Evolutionary conservation across 2,113 vertebrate species (phyloP).

Genomic region (Psammodynastes pulverulentus): DNA sequence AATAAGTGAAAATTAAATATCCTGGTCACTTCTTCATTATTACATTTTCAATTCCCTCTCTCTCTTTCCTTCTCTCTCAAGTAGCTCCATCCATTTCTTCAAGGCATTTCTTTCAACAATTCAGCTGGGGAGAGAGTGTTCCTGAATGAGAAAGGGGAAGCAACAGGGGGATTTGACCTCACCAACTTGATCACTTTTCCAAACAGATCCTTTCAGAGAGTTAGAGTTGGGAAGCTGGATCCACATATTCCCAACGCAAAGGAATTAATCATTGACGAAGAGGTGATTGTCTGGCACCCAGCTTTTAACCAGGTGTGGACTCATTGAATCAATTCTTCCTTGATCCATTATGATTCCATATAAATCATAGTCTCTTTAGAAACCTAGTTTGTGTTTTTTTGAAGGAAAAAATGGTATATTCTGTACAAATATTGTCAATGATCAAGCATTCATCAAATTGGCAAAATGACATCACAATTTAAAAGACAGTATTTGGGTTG

Average conservation of each 20-base stretch:
- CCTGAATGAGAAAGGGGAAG: not conserved
- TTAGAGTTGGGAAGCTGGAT: not conserved
- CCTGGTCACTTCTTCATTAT: not conserved
- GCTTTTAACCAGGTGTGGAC: not conserved
- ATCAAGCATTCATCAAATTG: too few relatives aligned
- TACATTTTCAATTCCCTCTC: not conserved
- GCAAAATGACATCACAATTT: too few relatives aligned
- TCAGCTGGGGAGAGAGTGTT: not conserved
- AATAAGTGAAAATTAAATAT: not conserved
- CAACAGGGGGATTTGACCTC: not conserved
- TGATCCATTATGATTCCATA: not conserved
- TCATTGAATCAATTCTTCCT: not conserved
- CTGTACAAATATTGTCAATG: too few relatives aligned
- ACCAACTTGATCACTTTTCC: too few relatives aligned
- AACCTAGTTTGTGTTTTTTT: not conserved
- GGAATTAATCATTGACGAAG: not conserved
- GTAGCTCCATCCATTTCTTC: not conserved
- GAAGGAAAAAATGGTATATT: not conserved
- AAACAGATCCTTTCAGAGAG: too few relatives aligned
- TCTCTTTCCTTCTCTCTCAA: not conserved
- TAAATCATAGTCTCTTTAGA: not conserved
- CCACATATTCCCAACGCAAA: not conserved
- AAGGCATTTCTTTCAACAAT: not conserved
- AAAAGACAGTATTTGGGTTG: not conserved
- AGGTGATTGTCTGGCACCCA: not conserved